Percentiles rank a stretch among this genome's conserved stretches.
phyloP scores from a whole-genome alignment of 2,113 vertebrate species.

The Riparia riparia region DNA sequence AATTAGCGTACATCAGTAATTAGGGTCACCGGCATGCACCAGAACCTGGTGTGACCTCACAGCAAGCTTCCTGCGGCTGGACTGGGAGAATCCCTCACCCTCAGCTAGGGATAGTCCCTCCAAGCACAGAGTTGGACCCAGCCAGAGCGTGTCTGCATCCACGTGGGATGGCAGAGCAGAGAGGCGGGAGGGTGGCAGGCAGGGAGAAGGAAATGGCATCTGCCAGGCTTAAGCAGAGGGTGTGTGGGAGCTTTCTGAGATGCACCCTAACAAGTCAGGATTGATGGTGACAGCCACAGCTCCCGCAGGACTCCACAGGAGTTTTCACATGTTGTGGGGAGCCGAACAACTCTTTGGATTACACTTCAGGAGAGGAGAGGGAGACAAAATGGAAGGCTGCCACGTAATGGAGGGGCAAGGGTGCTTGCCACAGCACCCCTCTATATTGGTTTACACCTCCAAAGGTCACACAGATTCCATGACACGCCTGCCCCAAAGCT shows the following conservation, averaged over 20 bases:
- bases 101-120: background rate
- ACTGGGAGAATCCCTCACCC: background rate
- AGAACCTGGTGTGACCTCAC: background rate
- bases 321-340: background rate
- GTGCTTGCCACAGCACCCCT: background rate
- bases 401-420: background rate
- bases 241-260: background rate
- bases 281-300: background rate
- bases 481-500: background rate
- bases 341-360: background rate
- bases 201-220: background rate
- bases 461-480: slow-evolving; percentile 64
- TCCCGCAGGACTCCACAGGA: background rate
- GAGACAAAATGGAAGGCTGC: slow-evolving; percentile 40
- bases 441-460: slow-evolving; percentile 59
- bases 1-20: background rate
- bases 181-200: background rate
- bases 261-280: background rate
- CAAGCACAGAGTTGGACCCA: background rate
- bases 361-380: background rate
- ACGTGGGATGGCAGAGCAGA: background rate
- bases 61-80: background rate
- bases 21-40: background rate
- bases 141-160: background rate
- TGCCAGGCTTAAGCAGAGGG: background rate